Percentiles rank a stretch among this genome's conserved stretches.
These are phyloP conservation scores for Dryobota labecula DNA, from an alignment of 2,888 invertebrate species.

Conservation along the genomic window DNA sequence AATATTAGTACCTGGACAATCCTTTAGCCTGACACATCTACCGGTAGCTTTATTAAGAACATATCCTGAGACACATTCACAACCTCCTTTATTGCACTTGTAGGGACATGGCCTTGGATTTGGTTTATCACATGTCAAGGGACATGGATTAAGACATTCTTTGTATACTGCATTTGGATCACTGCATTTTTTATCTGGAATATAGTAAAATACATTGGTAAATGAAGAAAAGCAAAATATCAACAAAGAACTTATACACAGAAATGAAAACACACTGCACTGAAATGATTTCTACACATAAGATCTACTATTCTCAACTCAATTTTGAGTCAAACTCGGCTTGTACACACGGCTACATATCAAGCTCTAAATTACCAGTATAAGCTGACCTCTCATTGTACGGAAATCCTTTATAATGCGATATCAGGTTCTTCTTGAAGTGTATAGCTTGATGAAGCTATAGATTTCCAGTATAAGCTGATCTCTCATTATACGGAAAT, in stretches of 20 bases:
- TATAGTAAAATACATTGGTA: neutral
- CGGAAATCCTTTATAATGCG: too few relatives aligned
- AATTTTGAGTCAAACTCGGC: neutral
- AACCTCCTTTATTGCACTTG: constrained; percentile 32
- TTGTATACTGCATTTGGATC: constrained; percentile 29
- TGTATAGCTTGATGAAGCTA: too few relatives aligned
- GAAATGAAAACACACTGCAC: too few relatives aligned
- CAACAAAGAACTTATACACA: neutral
- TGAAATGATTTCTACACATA: too few relatives aligned
- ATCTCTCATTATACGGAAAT: too few relatives aligned
- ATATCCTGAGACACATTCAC: constrained; percentile 41
- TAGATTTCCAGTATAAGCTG: too few relatives aligned
- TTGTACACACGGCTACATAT: too few relatives aligned
- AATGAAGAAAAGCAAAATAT: neutral
- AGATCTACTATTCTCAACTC: neutral
- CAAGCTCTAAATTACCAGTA: too few relatives aligned
- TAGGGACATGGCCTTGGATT: constrained; percentile 45
- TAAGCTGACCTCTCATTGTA: too few relatives aligned
- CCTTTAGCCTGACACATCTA: constrained; percentile 26
- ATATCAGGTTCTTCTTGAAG: too few relatives aligned
- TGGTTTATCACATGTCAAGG: constrained; percentile 56
- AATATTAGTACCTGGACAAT: neutral
- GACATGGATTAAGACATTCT: constrained; percentile 55
- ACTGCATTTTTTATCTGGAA: constrained; percentile 23
- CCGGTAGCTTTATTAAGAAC: constrained; percentile 24